Evolutionary conservation across 35 echinoderm and acorn worm genomes (phyloP).

Genomic region (Apostichopus japonicus): DNA sequence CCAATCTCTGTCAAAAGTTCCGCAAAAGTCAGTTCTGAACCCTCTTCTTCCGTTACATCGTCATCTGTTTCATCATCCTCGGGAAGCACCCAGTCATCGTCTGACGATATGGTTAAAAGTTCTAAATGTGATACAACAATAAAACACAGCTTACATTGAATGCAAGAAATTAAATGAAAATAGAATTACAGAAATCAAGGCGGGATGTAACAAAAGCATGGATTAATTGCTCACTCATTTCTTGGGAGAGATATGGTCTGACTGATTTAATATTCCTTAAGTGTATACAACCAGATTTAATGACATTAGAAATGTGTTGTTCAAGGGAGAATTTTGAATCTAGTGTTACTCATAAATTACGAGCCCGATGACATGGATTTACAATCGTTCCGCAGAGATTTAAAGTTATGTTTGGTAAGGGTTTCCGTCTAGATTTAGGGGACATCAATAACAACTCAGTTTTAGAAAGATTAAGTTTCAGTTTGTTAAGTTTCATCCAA

Average conservation of each 20-base stretch:
- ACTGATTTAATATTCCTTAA: neutral
- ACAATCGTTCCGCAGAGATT: neutral
- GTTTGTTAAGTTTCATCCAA: slow-evolving; percentile 7
- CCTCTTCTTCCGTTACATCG: too few relatives aligned
- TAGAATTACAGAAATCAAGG: neutral
- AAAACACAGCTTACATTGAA: neutral
- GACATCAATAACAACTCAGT: neutral
- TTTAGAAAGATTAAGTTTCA: neutral
- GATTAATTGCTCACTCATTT: neutral
- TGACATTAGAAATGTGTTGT: neutral
- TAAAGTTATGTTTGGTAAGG: neutral
- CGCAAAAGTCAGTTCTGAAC: too few relatives aligned
- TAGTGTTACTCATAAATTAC: neutral
- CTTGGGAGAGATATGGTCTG: neutral
- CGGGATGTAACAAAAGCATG: neutral
- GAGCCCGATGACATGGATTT: neutral
- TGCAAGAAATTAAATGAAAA: neutral
- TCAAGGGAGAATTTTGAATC: neutral
- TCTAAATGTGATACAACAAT: neutral
- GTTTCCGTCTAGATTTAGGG: neutral
- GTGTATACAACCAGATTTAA: neutral
- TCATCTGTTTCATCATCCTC: too few relatives aligned
- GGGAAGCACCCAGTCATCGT: neutral
- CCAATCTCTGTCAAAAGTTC: too few relatives aligned
- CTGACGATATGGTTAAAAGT: neutral